phyloP scores from a whole-genome alignment of 2,797 vertebrate genomes.

The Hippoglossus hippoglossus region DNA sequence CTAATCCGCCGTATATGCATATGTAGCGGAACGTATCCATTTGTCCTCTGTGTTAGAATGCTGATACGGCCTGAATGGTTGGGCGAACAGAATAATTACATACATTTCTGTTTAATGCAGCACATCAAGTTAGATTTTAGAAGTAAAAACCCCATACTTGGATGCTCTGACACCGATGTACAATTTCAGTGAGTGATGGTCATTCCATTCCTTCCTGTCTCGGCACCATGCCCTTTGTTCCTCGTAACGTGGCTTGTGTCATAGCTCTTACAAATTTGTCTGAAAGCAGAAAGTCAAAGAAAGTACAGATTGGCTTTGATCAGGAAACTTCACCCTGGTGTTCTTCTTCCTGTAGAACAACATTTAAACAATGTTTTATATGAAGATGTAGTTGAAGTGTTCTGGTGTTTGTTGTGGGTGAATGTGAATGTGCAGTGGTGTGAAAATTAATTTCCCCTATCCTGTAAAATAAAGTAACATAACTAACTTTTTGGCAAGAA shows the following conservation, averaged over 20 bases:
- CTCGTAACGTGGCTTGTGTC: neutral
- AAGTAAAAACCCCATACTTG: constrained; percentile 1
- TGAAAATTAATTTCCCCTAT: too few species aligned
- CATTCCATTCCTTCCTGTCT: neutral
- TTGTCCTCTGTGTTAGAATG: constrained; percentile 70
- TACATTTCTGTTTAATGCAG: constrained; percentile 71
- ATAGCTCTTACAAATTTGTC: neutral
- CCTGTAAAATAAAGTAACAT: too few species aligned
- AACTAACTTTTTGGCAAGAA: too few species aligned
- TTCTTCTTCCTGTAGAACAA: too few species aligned
- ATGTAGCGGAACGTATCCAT: constrained; percentile 51
- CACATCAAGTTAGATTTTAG: constrained; percentile 47
- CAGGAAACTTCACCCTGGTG: too few species aligned
- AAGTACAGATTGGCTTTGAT: neutral
- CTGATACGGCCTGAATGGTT: constrained; percentile 69
- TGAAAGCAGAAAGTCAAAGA: neutral
- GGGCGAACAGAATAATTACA: constrained; percentile 69
- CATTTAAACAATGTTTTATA: too few species aligned
- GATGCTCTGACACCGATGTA: constrained; percentile 11
- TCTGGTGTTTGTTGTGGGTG: too few species aligned
- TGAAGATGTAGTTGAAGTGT: too few species aligned
- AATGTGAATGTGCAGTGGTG: too few species aligned
- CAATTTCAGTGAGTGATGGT: constrained; percentile 9
- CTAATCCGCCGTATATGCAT: constrained; percentile 63
- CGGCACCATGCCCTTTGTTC: neutral